Evolutionary conservation across 2,888 invertebrate genomes (phyloP), one percentile per base, ranked within the genome.

Genomic region (Timandra comae): DNA sequence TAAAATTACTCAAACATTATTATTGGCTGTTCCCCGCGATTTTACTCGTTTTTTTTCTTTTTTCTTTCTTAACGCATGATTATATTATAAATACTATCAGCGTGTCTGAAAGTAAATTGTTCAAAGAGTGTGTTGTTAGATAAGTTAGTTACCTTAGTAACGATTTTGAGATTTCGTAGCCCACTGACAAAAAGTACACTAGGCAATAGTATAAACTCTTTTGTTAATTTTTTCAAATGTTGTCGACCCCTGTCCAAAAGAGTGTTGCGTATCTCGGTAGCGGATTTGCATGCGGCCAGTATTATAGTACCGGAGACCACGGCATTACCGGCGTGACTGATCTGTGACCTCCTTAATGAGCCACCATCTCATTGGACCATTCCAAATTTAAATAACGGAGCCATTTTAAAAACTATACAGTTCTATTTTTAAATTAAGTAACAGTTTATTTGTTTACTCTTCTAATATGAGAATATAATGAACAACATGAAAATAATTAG

Each of bases 191-290:
- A n/a, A n/a, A n/a, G n/a, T n/a, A n/a, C n/a, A n/a, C n/a, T n/a
- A n/a, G n/a, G n/a, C n/a, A n/a, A n/a, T n/a, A n/a, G n/a, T 8
- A 20, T 7, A 20, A 20, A 2, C 20, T 3, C 11, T 24, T 24
- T 6, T 3, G 1, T 3, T 5, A 10, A 0, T 10, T 3, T 24
- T 11, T 24, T 11, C 11, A 29, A 20, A 20, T 29, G 38, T 38
- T 38, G 19, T 9, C 4, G 5, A 42, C 28, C 56, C 56, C 72
- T 71, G 59, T 42, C 32, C n/a, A 16, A 5, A 29, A 63, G 65
- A 65, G 65, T 61, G 63, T 73, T 68, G 72, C 75, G 77, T 77
- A 77, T 65, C 62, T 52, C 69, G 50, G 77, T 67, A 69, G 76
- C 69, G 51, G 57, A 70, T 71, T 72, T 65, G 55, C 60, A 67